Evolutionary conservation across 2,797 vertebrate genomes (phyloP).

Genomic region (Dallia pectoralis): DNA sequence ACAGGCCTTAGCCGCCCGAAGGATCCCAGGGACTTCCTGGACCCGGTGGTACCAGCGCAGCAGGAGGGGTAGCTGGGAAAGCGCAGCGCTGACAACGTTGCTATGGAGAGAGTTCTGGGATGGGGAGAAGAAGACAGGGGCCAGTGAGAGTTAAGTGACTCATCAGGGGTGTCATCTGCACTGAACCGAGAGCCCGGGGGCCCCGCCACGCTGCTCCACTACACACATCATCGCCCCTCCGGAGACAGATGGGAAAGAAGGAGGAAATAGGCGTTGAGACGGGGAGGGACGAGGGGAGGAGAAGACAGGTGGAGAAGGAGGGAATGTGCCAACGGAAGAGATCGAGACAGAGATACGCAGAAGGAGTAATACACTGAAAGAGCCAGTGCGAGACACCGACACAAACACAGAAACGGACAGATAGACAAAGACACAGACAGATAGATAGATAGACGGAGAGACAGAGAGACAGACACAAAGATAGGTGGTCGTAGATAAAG

Average conservation of each 20-base stretch:
- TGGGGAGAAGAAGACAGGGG: constrained; percentile 30
- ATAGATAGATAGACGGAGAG: constrained; percentile 13
- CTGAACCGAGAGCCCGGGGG: constrained; percentile 33
- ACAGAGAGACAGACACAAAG: constrained; percentile 18
- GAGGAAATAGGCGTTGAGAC: constrained; percentile 28
- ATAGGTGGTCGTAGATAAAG: constrained; percentile 22
- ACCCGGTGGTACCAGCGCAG: constrained; percentile 84
- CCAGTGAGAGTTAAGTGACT: constrained; percentile 36
- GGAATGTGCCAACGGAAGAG: neutral
- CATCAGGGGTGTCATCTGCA: constrained; percentile 46
- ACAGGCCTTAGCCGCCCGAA: constrained; percentile 77
- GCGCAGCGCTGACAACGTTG: constrained; percentile 51
- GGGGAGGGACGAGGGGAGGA: neutral
- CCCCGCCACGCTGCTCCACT: constrained; percentile 15
- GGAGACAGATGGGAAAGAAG: constrained; percentile 7
- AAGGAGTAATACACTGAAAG: neutral
- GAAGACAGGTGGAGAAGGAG: neutral
- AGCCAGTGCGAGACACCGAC: neutral
- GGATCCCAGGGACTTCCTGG: constrained; percentile 85
- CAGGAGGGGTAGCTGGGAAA: constrained; percentile 80
- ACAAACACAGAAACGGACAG: neutral
- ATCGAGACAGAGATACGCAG: constrained; percentile 4
- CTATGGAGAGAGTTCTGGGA: constrained; percentile 76
- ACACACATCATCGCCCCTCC: constrained; percentile 39
- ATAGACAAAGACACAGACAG: neutral